Percentiles rank a stretch among this genome's conserved stretches.
phyloP scores from a whole-genome alignment of 2,888 invertebrate species.

The Nemapogon koenigi region DNA sequence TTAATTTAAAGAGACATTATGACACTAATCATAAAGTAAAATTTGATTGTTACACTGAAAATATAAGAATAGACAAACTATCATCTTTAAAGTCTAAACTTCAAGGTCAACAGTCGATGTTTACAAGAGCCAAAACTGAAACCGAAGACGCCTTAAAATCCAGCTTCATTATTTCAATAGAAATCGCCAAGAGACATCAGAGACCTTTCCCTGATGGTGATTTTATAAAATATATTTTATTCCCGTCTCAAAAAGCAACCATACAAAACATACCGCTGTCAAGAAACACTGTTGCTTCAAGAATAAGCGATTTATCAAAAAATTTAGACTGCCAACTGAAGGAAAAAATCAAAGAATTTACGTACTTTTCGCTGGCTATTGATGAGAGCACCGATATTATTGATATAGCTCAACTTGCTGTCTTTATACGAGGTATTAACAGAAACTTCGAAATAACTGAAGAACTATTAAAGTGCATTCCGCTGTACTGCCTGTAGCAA shows the following conservation, averaged over 20 bases:
- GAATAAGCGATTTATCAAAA: background rate
- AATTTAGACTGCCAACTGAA: background rate
- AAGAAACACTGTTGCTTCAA: background rate
- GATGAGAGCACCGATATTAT: background rate
- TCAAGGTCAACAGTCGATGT: slow-evolving; percentile 11
- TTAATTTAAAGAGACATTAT: slow-evolving; percentile 13
- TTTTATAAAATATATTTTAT: slow-evolving; percentile 2
- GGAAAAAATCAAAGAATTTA: background rate
- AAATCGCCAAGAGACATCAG: background rate
- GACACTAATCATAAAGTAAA: slow-evolving; percentile 10
- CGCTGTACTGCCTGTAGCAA: slow-evolving; percentile 10
- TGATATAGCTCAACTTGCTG: background rate
- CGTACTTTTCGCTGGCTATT: background rate
- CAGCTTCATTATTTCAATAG: background rate
- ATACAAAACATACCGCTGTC: background rate
- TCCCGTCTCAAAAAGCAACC: background rate
- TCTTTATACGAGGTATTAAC: slow-evolving; percentile 12
- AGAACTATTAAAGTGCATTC: slow-evolving; percentile 12
- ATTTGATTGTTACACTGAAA: slow-evolving; percentile 8
- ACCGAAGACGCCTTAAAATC: background rate
- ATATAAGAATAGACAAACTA: slow-evolving; percentile 14
- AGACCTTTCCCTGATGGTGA: slow-evolving; percentile 1
- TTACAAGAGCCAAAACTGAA: background rate
- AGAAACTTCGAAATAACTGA: slow-evolving; percentile 11
- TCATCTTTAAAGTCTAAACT: slow-evolving; percentile 12